Percentiles rank a stretch among this genome's conserved stretches.
phyloP scores from a whole-genome alignment of 1,140 invertebrate genomes.

The Argopecten irradians region DNA sequence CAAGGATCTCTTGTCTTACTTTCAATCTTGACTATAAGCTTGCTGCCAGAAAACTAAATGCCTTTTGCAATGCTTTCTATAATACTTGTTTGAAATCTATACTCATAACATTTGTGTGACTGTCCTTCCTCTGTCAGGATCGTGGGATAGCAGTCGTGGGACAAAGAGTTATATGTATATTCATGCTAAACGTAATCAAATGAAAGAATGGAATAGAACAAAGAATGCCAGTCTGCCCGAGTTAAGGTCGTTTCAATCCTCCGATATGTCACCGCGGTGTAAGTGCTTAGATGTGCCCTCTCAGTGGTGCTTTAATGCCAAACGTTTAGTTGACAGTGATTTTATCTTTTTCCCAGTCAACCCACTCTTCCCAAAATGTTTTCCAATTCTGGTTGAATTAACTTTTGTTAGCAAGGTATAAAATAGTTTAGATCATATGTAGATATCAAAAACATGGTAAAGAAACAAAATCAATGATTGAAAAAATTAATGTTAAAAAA shows the following conservation, averaged over 20 bases:
- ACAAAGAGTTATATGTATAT: slow-evolving; percentile 19
- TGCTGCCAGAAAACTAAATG: background rate
- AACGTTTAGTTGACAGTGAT: background rate
- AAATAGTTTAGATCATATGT: no score
- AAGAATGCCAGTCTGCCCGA: background rate
- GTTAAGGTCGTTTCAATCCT: background rate
- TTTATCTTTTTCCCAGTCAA: background rate
- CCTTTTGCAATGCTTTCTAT: background rate
- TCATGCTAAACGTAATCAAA: background rate
- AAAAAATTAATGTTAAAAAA: no score
- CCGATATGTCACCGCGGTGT: background rate
- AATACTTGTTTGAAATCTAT: no score
- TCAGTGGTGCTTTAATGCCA: background rate
- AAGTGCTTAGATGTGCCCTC: background rate
- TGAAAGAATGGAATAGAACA: slow-evolving; percentile 23
- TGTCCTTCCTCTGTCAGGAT: background rate
- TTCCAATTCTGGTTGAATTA: background rate
- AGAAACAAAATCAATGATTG: no score
- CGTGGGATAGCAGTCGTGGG: background rate
- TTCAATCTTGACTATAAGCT: no score
- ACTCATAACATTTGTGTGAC: background rate
- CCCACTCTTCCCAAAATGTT: background rate
- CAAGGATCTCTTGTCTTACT: no score
- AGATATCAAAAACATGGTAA: no score
- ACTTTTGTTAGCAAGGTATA: no score